Base-by-base conservation (phyloP, 1,140 invertebrate species). In the Drosophila simulans region DNA sequence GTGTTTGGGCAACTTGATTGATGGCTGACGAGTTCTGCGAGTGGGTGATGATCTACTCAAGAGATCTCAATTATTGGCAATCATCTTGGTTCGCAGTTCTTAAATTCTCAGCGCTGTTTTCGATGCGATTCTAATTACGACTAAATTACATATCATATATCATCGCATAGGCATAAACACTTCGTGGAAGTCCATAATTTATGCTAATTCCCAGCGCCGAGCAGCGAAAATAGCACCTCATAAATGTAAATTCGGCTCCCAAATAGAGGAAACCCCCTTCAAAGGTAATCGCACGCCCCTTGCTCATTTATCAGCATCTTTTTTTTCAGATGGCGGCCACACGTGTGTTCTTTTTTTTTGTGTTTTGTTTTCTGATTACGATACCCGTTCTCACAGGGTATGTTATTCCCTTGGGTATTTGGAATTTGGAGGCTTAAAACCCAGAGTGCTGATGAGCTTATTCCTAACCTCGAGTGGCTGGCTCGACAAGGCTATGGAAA, bases 21-120 rank as follows among this genome's bases (percentile, higher is more conserved):
- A 77, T 86, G 82, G 75, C 37, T 52, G 25, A 27, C 45, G 51
- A 43, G 39, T 58, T 11, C 11, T 57, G 40, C 40, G 45, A 55
- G 56, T 52, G 48, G 65, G 66, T 78, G 59, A 54, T 74, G 72
- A 75, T 75, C 59, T 43, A 42, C 52, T 66, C 60, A 76, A 75
- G 72, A 75, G 72, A 77, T 77, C 82, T 86, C 82, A 86, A 85
- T 86, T 85, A 85, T 74, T 58, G n/a, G 34, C 43, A 27, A 40
- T 43, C 60, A 34, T 42, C 48, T 58, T 42, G n/a, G 39, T 55
- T 59, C 35, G 35, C 31, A 39, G 49, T 42, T 46, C 20, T 48
- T 25, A 13, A 51, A 22, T 54, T 17, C 40, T 42, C n/a, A 35
- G 8, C 22, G 55, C 22, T 73, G 17, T 20, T 48, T 43, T 35